phyloP scores from a whole-genome alignment of 2,797 vertebrate genomes.

The Yasuhikotakia modesta region DNA sequence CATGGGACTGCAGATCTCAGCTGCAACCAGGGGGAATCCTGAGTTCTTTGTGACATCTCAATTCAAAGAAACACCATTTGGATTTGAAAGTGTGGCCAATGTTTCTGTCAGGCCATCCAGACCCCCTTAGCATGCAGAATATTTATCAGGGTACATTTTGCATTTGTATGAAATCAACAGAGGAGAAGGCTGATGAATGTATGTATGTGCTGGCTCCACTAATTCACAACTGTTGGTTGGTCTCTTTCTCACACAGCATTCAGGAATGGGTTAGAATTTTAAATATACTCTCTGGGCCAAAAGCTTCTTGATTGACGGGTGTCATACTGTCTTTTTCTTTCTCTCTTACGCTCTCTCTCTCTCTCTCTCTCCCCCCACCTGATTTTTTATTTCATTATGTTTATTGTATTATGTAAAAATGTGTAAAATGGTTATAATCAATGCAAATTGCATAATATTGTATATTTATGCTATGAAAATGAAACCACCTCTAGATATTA shows the following conservation, averaged over 20 bases:
- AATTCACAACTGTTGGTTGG: slow-evolving; percentile 53
- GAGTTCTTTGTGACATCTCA: slow-evolving; percentile 27
- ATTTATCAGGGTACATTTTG: slow-evolving; percentile 54
- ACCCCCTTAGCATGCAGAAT: slow-evolving; percentile 43
- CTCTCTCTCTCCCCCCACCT: background rate
- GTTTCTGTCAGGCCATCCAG: slow-evolving; percentile 33
- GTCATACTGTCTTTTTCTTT: slow-evolving; percentile 30
- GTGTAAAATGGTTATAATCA: background rate
- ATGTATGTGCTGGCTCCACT: slow-evolving; percentile 52
- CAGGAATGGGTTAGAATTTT: slow-evolving; percentile 50
- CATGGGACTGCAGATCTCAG: slow-evolving; percentile 27
- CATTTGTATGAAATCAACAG: slow-evolving; percentile 54
- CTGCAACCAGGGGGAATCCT: slow-evolving; percentile 6
- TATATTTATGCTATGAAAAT: background rate
- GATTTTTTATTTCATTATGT: background rate
- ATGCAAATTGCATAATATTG: background rate
- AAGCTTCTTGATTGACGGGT: slow-evolving; percentile 51
- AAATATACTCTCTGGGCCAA: slow-evolving; percentile 43
- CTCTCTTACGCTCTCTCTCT: background rate
- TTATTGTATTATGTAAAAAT: background rate
- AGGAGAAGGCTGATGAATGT: slow-evolving; percentile 54
- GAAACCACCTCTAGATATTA: background rate
- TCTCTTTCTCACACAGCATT: slow-evolving; percentile 30
- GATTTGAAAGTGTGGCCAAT: slow-evolving; percentile 42
- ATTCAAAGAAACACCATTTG: slow-evolving; percentile 42